Evolutionary conservation across 2,797 vertebrate genomes (phyloP), one percentile per base, ranked within the genome.

Genomic region (Chaunax sp.): DNA sequence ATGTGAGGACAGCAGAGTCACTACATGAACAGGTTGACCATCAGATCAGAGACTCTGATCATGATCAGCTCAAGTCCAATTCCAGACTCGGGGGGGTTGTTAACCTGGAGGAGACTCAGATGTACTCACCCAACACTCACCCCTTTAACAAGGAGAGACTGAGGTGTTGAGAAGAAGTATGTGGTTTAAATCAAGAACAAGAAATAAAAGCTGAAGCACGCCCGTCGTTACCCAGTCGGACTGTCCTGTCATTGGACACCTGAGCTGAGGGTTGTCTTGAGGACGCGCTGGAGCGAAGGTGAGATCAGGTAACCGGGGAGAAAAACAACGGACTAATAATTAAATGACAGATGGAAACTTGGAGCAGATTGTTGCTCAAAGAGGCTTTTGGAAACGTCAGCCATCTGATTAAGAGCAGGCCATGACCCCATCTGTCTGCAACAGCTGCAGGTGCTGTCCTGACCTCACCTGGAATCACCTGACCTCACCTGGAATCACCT

Each of bases 231-330:
- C n/a, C n/a, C n/a, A 12, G 35, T 11, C 20, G 3, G 45, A 47
- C 6, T 15, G 10, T 20, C 2, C 19, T 19, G 55, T 60, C 2
- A 76, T 1, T 9, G 10, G 61, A 70, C 38, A 23, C 54, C 18
- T 1, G 1, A 2, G 22, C 0, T 4, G 30, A 3, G n/a, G 51
- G 19, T 5, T 14, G 53, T 2, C 4, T 5, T 16, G 45, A 50
- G 58, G 64, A 51, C 23, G 43, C 18, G 43, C 18, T 46, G 22
- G 15, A 19, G 14, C 3, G 6, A 20, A 54, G 70, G 72, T 74
- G 23, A 65, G 22, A 5, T 73, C 57, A 94, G 92, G 93, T 94
- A 14, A 75, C 54, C 0, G 38, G 23, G 38, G 15, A 52, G 19
- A 35, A 1, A 60, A 60, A 64, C 64, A 63, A 20, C 28, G 50